Base-by-base conservation (phyloP, 2,797 vertebrate genomes). In the Pachyuromys duprasi region DNA sequence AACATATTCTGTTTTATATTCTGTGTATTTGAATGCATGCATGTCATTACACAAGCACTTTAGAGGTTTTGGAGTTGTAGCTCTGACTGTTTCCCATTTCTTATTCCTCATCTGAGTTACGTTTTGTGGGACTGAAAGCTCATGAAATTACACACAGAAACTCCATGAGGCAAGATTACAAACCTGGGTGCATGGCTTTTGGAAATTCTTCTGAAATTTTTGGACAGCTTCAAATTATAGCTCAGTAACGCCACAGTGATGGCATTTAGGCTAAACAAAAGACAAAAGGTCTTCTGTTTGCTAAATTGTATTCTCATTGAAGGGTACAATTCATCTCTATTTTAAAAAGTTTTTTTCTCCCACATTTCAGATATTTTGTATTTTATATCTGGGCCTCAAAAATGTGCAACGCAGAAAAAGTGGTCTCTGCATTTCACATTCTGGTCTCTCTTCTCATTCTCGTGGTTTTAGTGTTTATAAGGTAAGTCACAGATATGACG, bases 101-200 rank as follows among this genome's bases (percentile, higher is more conserved):
- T 86, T 82, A 87, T 92, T 45, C 18, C n/a, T 28, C 62, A 28
- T 92, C 24, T 74, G 17, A 94, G 67, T 89, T 82, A 72, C 76
- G 13, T 57, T 94, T 36, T 70, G 8, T 33, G 49, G 22, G 14
- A 2, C 4, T 55, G 72, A 57, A 86, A 69, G 39, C 28, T 75
- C 87, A 75, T 7, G 0, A 3, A 69, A 24, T 57, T 78, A 39
- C 31, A 90, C 18, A 49, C 12, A n/a, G 12, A 4, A 60, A 70
- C 36, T 39, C 11, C 81, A 88, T 79, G 92, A 42, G 75, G 3
- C 24, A 45, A 53, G 55, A 91, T 62, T 55, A n/a, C 0, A 86
- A 87, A 78, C 33, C 26, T 86, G 72, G 14, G 22, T 49, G 20
- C 4, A 89, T 3, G 42, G 33, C 0, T 39, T 89, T 89, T 24